Conservation (phyloP, 2,797 vertebrate genomes). For the Anas bahamensis region DNA sequence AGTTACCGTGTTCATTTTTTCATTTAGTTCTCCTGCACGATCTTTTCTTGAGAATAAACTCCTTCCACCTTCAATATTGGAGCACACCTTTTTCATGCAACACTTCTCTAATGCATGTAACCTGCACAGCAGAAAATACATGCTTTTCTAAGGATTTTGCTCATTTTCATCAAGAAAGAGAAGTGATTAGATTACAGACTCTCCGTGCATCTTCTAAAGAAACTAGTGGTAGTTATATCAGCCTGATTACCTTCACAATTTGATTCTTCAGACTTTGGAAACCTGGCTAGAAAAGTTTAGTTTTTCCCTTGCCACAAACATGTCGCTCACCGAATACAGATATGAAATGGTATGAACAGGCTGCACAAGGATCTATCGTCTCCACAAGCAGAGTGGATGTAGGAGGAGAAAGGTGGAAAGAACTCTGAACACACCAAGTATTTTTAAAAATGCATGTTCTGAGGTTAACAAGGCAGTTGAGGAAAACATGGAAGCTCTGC, state of each 20-base stretch:
- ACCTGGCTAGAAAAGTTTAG: not conserved
- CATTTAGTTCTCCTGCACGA: not conserved
- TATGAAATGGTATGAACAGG: no score
- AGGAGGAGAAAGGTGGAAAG: not conserved
- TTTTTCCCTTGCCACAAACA: not conserved
- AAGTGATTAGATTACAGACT: not conserved
- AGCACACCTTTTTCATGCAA: not conserved
- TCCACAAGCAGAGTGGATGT: not conserved
- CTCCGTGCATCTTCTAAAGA: not conserved
- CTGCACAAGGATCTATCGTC: not conserved
- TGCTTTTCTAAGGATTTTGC: not conserved
- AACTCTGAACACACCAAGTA: not conserved
- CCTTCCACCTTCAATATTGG: not conserved
- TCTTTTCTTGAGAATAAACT: not conserved
- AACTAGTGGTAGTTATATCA: not conserved
- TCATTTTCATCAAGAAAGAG: not conserved
- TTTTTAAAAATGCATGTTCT: not conserved
- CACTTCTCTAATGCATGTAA: not conserved
- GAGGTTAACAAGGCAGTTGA: not conserved
- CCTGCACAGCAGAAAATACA: conserved; percentile 5
- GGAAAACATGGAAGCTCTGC: not conserved
- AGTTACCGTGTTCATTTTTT: not conserved
- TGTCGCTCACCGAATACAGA: not conserved
- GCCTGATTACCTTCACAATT: not conserved
- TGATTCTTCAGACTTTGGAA: not conserved